Conservation (phyloP, 2,797 vertebrate genomes). For the Lutjanus argentimaculatus region DNA sequence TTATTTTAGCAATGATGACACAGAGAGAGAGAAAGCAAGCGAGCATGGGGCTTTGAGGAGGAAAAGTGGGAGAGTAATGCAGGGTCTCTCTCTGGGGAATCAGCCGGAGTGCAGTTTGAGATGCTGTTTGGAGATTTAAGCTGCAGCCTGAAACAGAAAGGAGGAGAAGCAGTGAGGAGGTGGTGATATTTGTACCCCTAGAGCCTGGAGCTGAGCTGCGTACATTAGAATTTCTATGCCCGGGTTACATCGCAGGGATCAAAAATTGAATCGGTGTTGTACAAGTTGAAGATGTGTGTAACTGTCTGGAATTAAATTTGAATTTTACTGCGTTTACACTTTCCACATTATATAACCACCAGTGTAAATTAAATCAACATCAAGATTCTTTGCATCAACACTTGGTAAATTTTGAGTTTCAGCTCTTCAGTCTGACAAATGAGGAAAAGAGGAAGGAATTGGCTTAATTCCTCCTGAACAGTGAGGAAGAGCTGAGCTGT, state of each 20-base stretch:
- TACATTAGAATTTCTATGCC: constrained; percentile 25
- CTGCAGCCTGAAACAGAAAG: constrained; percentile 42
- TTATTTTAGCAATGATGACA: constrained; percentile 72
- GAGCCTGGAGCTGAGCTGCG: constrained; percentile 20
- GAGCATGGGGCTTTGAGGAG: constrained; percentile 43
- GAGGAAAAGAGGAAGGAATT: constrained; percentile 4
- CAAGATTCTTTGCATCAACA: too few relatives aligned
- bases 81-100: constrained; percentile 66
- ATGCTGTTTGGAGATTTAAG: constrained; percentile 75
- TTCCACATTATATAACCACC: neutral
- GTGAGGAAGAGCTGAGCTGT: constrained; percentile 8
- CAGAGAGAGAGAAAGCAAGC: constrained; percentile 20
- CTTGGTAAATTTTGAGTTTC: neutral
- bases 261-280: constrained; percentile 14
- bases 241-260: constrained; percentile 2
- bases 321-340: constrained; percentile 4
- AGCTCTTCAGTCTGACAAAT: neutral
- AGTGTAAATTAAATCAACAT: neutral
- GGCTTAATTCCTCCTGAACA: constrained; percentile 4
- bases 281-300: neutral
- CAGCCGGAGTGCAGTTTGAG: constrained; percentile 66
- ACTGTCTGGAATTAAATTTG: constrained; percentile 7
- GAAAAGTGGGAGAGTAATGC: constrained; percentile 58
- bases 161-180: constrained; percentile 28
- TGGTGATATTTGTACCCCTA: constrained; percentile 34